These are phyloP conservation scores for Ophiothrix spiculata DNA, from an alignment of 35 echinoderm and acorn worm species.

Conservation along the genomic window DNA sequence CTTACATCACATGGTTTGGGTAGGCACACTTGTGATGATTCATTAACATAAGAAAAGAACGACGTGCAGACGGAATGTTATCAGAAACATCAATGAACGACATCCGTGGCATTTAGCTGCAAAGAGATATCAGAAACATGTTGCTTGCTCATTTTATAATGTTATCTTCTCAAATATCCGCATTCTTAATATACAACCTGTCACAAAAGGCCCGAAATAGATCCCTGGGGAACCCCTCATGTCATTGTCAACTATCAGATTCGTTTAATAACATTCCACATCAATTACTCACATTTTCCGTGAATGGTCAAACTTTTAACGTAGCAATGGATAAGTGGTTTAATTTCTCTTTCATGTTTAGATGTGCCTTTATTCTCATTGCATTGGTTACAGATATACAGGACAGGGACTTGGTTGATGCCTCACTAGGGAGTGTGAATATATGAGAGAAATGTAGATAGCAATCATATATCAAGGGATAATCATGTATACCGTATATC, in stretches of 20 bases:
- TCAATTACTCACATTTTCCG: not conserved
- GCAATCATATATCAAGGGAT: slow-evolving; percentile 1
- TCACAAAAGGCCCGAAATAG: slow-evolving; percentile 3
- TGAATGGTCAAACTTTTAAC: not conserved
- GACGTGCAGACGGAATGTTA: not conserved
- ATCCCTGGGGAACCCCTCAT: not conserved
- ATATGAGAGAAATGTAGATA: slow-evolving; percentile 1
- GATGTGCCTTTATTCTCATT: not conserved
- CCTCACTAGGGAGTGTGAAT: not conserved
- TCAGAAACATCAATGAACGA: not conserved
- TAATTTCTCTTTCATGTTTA: not conserved
- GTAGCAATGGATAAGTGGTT: not conserved
- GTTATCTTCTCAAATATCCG: not conserved
- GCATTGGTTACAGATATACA: not conserved
- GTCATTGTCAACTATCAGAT: slow-evolving; percentile 12
- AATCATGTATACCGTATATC: not conserved
- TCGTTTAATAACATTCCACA: slow-evolving; percentile 8
- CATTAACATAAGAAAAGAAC: too few species aligned
- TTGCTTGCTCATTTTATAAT: not conserved
- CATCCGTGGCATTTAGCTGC: not conserved
- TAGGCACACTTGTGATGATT: too few species aligned
- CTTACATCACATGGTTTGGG: too few species aligned
- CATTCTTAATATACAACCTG: not conserved
- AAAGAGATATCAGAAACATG: not conserved
- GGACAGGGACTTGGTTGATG: not conserved